Evolutionary conservation across 1,140 invertebrate genomes (phyloP).

Genomic region (Dreissena polymorpha): DNA sequence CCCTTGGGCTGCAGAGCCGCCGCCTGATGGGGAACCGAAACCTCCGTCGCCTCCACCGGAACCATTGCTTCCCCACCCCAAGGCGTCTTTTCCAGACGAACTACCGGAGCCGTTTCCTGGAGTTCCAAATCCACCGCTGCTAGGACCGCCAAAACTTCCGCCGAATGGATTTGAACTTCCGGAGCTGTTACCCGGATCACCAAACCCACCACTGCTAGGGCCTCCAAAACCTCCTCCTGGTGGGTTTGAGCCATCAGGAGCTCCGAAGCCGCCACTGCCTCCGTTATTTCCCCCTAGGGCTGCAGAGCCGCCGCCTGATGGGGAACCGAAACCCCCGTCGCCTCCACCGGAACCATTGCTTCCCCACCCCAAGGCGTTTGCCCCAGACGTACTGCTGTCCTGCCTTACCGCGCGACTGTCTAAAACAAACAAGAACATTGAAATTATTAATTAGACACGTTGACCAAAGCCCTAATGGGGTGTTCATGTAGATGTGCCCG

Average conservation of each 20-base stretch:
- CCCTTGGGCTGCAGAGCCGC: neutral
- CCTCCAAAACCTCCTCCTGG: slow-evolving; percentile 20
- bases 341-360: neutral
- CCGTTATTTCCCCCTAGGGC: neutral
- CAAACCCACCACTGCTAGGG: slow-evolving; percentile 17
- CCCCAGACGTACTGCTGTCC: neutral
- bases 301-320: neutral
- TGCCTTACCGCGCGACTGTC: too few relatives aligned
- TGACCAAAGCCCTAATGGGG: too few relatives aligned
- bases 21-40: neutral
- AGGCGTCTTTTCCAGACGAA: too few relatives aligned
- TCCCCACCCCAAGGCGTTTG: neutral
- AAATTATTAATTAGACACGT: too few relatives aligned
- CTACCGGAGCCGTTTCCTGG: slow-evolving; percentile 3
- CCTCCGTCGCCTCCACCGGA: too few relatives aligned
- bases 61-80: too few relatives aligned
- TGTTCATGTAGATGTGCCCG: too few relatives aligned
- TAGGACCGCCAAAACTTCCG: slow-evolving; percentile 28
- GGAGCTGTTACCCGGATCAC: too few relatives aligned
- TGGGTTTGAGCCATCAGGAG: neutral
- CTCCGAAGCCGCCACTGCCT: neutral
- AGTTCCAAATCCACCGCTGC: slow-evolving; percentile 16
- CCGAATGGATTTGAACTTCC: slow-evolving; percentile 19
- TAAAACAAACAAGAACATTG: too few relatives aligned
- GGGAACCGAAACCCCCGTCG: neutral